phyloP scores from a whole-genome alignment of 2,888 invertebrate genomes.

The Stenurella melanura region DNA sequence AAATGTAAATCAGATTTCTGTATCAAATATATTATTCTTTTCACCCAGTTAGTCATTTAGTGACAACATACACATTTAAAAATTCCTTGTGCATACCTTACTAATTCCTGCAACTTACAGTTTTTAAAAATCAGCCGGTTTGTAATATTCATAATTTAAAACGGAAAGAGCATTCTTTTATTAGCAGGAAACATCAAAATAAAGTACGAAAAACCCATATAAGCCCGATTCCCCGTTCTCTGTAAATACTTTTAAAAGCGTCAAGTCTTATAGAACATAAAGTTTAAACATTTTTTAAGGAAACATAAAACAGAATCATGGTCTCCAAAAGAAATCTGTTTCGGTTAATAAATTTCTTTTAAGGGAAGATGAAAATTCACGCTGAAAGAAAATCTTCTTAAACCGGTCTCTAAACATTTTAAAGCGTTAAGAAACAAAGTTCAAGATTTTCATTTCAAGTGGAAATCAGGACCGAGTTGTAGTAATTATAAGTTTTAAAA shows the following conservation, averaged over 20 bases:
- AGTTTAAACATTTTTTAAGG: conserved; percentile 13
- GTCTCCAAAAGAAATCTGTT: conserved; percentile 17
- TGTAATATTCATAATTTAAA: conserved; percentile 4
- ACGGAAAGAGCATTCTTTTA: not conserved
- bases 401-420: not conserved
- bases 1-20: no score
- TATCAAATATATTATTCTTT: no score
- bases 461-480: not conserved
- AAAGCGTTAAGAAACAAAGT: not conserved
- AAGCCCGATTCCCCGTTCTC: not conserved
- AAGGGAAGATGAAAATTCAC: conserved; percentile 8
- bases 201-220: not conserved
- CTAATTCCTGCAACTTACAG: not conserved
- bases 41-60: not conserved
- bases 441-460: not conserved
- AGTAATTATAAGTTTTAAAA: not conserved
- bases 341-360: conserved; percentile 31
- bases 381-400: conserved; percentile 4
- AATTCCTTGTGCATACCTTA: not conserved
- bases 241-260: conserved; percentile 2
- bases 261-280: conserved; percentile 23
- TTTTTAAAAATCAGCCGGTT: not conserved
- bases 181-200: conserved; percentile 1
- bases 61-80: not conserved
- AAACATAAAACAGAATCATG: conserved; percentile 18